Evolutionary conservation across 1,140 invertebrate species (phyloP), one percentile per base, ranked within the genome.

Genomic region (Lithobius niger): DNA sequence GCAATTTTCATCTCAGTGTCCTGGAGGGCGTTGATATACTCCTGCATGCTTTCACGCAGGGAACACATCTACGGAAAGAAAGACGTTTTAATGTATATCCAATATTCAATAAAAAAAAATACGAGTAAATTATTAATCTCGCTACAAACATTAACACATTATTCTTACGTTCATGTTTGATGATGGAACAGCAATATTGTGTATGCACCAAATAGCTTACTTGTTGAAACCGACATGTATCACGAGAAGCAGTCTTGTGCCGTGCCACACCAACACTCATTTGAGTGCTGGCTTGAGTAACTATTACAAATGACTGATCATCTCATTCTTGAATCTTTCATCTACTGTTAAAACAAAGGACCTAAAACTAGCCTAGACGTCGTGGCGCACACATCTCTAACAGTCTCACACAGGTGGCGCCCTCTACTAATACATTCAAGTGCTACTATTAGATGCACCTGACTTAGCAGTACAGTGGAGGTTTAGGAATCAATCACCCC

Each of bases 41-140:
- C 78, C 3, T 69, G 67, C 68, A 82, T 75, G 42, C 67, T 76
- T 26, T 80, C 79, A 42, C 76, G 65, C 16, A 82, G 60, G 27
- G 68, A 63, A 60, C 66, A 67, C 65, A 71, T 70, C 70, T 74
- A 47, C 4, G 56, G 25, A 51, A 42, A 53, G 13, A 59, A 59
- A 59, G 42, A 40, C 21, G 6, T 0, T 40, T 57, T 19, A 16
- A 36, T 56, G 43, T 45, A 53, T 13, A 49, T 2, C 19, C 6
- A 22, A 47, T 19, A 15, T 47, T 18, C 22, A 47, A 47, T 10
- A 36, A n/a, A 36, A n/a, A 36, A 36, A 36, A 36, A 36, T 36
- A 6, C 6, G 6, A 10, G 31, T 10, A 36, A 36, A 36, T 10
- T 36, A 6, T 36, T 36, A 10, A 10, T 36, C 6, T 36, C 6